phyloP scores from a whole-genome alignment of 64 coral and sea anemone species.

The Exaiptasia diaphana region DNA sequence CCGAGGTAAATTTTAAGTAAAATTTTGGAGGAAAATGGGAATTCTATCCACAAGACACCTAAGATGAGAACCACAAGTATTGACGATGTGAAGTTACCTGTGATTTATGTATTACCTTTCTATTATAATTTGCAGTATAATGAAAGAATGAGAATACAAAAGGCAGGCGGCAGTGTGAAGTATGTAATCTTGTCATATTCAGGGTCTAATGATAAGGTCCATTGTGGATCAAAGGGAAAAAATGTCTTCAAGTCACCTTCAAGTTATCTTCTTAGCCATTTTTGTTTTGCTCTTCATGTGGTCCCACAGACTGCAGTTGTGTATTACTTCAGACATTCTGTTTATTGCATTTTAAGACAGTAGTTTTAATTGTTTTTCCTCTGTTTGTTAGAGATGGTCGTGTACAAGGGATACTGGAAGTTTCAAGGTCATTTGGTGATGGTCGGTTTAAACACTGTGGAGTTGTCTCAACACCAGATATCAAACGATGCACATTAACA shows the following conservation, averaged over 20 bases:
- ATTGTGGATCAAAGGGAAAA: not conserved
- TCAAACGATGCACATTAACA: conserved; percentile 86
- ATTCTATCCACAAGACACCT: not conserved
- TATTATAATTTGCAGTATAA: conserved; percentile 86
- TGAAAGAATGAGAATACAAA: conserved; percentile 96
- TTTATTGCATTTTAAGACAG: no score
- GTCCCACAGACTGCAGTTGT: no score
- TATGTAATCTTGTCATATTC: not conserved
- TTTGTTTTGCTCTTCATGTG: no score
- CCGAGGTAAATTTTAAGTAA: conserved; percentile 44
- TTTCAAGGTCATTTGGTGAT: conserved; percentile 89
- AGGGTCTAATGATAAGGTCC: not conserved
- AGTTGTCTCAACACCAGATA: conserved; percentile 84
- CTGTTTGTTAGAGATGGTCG: conserved; percentile 69
- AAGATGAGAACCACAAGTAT: no score
- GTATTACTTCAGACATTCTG: no score
- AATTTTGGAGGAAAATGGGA: not conserved
- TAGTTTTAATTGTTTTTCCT: not conserved
- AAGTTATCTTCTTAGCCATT: no score
- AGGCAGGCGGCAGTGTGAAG: conserved; percentile 90
- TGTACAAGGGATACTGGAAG: conserved; percentile 86
- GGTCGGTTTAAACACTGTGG: conserved; percentile 94
- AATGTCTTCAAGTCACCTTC: no score
- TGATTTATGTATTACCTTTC: no score
- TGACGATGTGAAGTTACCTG: no score